phyloP scores from a whole-genome alignment of 2,113 vertebrate species.

The Gnathonemus echidnorhynchus region DNA sequence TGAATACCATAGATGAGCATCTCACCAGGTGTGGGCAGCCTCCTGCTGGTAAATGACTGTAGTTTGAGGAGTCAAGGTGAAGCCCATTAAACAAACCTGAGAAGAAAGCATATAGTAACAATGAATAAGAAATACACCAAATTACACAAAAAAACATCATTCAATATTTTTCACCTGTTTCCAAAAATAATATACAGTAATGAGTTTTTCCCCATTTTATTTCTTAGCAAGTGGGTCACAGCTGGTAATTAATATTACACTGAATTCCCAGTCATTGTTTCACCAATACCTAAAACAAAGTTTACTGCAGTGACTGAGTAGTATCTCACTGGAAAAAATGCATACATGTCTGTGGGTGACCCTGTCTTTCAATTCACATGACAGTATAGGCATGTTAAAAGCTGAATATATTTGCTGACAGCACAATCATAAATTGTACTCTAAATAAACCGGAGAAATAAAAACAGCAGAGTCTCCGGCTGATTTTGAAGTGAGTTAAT shows the following conservation, averaged over 20 bases:
- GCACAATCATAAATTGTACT: not conserved
- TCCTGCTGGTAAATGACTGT: slow-evolving; percentile 17
- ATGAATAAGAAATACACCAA: not conserved
- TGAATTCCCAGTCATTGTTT: not conserved
- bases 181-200: not conserved
- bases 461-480: not conserved
- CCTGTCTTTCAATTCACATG: not conserved
- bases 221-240: not conserved
- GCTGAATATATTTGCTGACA: not conserved
- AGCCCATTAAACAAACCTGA: slow-evolving; percentile 38
- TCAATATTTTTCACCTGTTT: not conserved
- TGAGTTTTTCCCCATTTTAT: not conserved
- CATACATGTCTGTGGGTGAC: not conserved
- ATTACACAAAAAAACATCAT: not conserved
- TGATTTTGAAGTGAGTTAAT: not conserved
- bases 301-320: not conserved
- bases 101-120: not conserved
- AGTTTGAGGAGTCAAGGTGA: slow-evolving; percentile 18
- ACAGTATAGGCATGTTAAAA: not conserved
- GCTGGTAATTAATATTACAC: not conserved
- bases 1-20: not conserved
- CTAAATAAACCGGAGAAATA: not conserved
- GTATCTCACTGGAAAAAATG: not conserved
- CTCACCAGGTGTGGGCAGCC: slow-evolving; percentile 34
- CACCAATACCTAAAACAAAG: not conserved